Percentiles rank a stretch among this genome's conserved stretches.
phyloP scores from a whole-genome alignment of 2,113 vertebrate species.

The Phalacrocorax carbo region DNA sequence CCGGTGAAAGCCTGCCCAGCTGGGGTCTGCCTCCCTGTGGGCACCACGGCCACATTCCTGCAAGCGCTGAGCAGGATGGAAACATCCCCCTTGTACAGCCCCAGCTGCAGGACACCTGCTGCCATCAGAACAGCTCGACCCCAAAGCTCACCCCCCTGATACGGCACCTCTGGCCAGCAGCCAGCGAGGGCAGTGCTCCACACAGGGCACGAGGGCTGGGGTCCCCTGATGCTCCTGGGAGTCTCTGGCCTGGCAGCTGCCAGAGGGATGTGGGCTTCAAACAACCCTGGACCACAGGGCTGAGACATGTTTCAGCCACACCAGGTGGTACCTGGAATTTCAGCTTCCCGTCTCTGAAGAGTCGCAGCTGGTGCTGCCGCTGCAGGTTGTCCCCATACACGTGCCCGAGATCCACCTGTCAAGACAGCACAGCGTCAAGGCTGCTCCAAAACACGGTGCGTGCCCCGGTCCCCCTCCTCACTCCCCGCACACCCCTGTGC shows the following conservation, averaged over 20 bases:
- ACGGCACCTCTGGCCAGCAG: not conserved
- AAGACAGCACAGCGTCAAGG: rapidly evolving
- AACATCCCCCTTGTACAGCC: not conserved
- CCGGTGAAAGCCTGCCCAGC: not conserved
- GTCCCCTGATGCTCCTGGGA: not conserved
- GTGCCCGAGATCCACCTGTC: conserved; percentile 89
- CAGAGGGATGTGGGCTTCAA: not conserved
- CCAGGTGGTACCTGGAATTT: conserved; percentile 85
- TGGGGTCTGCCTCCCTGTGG: not conserved
- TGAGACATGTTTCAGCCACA: rapidly evolving
- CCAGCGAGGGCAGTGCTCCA: not conserved
- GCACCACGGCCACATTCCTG: not conserved
- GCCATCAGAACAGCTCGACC: not conserved
- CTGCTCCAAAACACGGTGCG: rapidly evolving
- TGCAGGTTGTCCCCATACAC: conserved; percentile 87
- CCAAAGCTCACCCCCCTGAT: not conserved
- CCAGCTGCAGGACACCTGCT: rapidly evolving
- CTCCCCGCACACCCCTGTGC: rapidly evolving
- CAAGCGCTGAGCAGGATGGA: rapidly evolving
- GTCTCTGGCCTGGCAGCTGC: not conserved
- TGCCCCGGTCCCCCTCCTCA: rapidly evolving
- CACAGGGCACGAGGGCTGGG: not conserved
- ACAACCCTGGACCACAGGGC: not conserved
- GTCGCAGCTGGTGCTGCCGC: conserved; percentile 85
- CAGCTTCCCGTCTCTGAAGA: conserved; percentile 89